Percentiles rank a stretch among this genome's conserved stretches.
Evolutionary conservation across 2,888 invertebrate genomes (phyloP).

Genomic region (Ptychoptera contaminata): DNA sequence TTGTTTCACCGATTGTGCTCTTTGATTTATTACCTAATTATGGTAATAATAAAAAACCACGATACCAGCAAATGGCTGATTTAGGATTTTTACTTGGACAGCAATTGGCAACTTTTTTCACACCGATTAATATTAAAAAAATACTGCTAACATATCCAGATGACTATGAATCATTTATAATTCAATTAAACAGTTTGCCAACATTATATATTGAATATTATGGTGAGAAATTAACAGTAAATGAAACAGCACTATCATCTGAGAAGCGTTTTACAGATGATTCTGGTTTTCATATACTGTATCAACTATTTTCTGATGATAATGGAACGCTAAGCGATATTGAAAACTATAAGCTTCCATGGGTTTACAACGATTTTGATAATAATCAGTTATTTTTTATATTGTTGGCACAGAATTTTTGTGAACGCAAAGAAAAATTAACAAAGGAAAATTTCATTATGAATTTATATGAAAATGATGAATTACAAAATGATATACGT

Average conservation of each 20-base stretch:
- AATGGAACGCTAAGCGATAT: no score
- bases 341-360: no score
- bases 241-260: not conserved
- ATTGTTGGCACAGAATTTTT: no score
- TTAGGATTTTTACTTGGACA: not conserved
- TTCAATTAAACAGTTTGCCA: not conserved
- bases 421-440: no score
- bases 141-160: not conserved
- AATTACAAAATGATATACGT: not conserved
- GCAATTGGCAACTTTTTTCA: not conserved
- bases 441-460: no score
- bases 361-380: no score
- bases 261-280: not conserved
- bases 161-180: not conserved
- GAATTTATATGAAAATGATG: not conserved
- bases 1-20: no score
- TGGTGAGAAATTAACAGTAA: not conserved
- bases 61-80: no score
- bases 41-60: no score
- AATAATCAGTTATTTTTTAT: no score
- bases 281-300: not conserved
- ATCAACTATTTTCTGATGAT: no score
- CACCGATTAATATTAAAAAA: not conserved
- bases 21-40: no score
- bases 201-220: not conserved